Evolutionary conservation across 2,797 vertebrate species (phyloP).

Genomic region (Manis pentadactyla): DNA sequence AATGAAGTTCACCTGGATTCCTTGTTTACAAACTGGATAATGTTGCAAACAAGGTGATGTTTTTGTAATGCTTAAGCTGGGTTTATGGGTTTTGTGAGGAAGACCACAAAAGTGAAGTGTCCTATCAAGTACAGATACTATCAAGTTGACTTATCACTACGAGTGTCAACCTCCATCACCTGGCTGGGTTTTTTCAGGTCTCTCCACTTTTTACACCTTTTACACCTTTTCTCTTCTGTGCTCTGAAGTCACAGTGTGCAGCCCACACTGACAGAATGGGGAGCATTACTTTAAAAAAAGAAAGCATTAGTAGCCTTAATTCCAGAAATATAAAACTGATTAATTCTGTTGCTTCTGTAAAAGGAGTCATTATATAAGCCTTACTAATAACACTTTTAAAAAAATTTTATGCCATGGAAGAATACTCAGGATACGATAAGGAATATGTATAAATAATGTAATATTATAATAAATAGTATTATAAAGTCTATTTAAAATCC

Average conservation of each 20-base stretch:
- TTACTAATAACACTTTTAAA: background rate
- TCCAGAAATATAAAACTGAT: background rate
- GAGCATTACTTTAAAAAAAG: background rate
- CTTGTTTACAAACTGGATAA: too few species aligned
- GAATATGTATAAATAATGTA: background rate
- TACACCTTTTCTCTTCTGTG: accelerated
- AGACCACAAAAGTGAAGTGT: background rate
- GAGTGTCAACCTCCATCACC: background rate
- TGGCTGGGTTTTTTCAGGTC: background rate
- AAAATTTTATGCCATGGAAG: background rate
- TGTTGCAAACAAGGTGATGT: background rate
- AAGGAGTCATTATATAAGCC: background rate
- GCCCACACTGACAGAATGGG: background rate
- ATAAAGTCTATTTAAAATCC: background rate
- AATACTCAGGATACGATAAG: background rate
- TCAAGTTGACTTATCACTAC: background rate
- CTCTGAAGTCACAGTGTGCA: background rate
- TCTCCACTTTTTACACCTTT: background rate
- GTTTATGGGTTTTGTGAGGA: background rate
- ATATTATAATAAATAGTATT: background rate
- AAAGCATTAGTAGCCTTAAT: background rate
- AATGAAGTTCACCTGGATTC: background rate
- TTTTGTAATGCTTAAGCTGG: background rate
- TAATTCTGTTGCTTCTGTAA: background rate
- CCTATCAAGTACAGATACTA: accelerated